phyloP scores from a whole-genome alignment of 2,888 invertebrate species.

The Crioceris asparagi region DNA sequence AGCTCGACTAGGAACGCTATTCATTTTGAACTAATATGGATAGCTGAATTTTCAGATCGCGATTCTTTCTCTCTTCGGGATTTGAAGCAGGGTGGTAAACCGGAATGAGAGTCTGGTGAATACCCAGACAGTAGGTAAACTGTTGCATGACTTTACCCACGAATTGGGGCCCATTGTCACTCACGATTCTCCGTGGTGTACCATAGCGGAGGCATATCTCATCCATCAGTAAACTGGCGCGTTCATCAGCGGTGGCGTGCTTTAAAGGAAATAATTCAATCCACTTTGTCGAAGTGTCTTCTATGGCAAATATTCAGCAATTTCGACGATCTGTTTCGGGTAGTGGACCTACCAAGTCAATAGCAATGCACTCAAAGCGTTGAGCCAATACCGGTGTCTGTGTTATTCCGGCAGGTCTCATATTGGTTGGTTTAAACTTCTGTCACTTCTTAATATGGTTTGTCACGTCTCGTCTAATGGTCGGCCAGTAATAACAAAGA shows the following conservation, averaged over 20 bases:
- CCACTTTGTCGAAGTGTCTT: constrained; percentile 2
- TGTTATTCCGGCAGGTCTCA: too few species aligned
- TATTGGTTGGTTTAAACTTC: too few species aligned
- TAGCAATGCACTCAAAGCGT: constrained; percentile 8
- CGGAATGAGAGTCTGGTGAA: too few species aligned
- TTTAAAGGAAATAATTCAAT: constrained; percentile 2
- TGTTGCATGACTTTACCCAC: constrained; percentile 3
- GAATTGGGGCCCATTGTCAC: constrained; percentile 1
- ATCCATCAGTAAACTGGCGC: neutral
- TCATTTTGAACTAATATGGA: neutral
- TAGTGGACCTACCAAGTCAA: too few species aligned
- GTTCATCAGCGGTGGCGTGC: neutral
- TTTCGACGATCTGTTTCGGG: constrained; percentile 1
- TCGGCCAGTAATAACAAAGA: constrained; percentile 1
- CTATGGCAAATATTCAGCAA: neutral
- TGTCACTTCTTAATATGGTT: too few species aligned
- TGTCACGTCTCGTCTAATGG: too few species aligned
- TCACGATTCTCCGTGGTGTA: constrained; percentile 2
- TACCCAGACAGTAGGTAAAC: too few species aligned
- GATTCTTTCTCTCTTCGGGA: too few species aligned
- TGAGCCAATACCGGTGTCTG: too few species aligned
- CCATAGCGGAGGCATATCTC: constrained; percentile 1
- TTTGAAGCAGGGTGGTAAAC: too few species aligned
- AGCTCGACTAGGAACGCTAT: neutral
- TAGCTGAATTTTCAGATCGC: too few species aligned